These are phyloP conservation scores for Melipona quadrifasciata DNA, from an alignment of 1,140 invertebrate genomes.

Conservation along the genomic window DNA sequence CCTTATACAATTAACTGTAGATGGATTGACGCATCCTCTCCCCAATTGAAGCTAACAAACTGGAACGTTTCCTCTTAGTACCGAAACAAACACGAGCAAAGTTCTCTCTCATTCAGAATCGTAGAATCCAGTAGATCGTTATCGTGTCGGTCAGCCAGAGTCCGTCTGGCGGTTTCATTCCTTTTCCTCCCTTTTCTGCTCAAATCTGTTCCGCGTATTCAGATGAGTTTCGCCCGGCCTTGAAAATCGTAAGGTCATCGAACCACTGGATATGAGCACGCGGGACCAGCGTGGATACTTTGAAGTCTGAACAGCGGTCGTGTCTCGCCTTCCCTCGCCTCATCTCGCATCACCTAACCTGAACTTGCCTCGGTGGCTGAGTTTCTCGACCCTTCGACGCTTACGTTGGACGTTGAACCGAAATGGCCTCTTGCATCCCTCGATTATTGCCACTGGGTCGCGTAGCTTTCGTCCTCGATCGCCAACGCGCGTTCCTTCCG, in stretches of 20 bases:
- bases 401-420: conserved; percentile 15
- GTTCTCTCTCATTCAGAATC: conserved; percentile 9
- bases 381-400: conserved; percentile 16
- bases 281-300: conserved; percentile 7
- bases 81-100: neutral
- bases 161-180: neutral
- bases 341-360: conserved; percentile 25
- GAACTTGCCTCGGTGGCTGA: conserved; percentile 2
- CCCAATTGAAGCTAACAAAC: neutral
- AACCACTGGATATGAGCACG: conserved; percentile 18
- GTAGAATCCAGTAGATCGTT: conserved; percentile 3
- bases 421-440: neutral
- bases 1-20: no score
- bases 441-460: neutral
- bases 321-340: conserved; percentile 21
- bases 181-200: neutral
- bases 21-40: neutral
- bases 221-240: conserved; percentile 18
- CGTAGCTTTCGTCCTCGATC: neutral
- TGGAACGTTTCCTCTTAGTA: no score
- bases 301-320: conserved; percentile 8
- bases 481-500: neutral
- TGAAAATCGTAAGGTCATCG: conserved; percentile 21
- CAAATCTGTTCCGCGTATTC: conserved; percentile 11
- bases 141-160: neutral